These are phyloP conservation scores for Callithrix jacchus DNA, from an alignment of 2,113 vertebrate genomes.

Conservation along the genomic window DNA sequence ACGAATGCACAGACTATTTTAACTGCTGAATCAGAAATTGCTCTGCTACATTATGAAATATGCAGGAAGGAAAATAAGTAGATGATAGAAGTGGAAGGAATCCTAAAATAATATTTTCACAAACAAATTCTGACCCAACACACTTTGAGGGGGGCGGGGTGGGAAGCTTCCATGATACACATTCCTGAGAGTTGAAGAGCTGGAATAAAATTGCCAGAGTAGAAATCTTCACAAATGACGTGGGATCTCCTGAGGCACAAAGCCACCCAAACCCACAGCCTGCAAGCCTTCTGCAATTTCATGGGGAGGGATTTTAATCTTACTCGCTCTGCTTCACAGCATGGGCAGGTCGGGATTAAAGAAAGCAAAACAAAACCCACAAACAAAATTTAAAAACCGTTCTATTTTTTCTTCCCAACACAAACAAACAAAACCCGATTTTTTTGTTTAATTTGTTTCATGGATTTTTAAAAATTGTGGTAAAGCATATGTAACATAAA, in stretches of 20 bases:
- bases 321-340: background rate
- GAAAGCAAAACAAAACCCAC: background rate
- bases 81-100: conserved; percentile 60
- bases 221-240: background rate
- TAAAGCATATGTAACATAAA: background rate
- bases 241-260: background rate
- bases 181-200: background rate
- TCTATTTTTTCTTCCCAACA: background rate
- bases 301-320: background rate
- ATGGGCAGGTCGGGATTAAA: background rate
- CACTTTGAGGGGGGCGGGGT: background rate
- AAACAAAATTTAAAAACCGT: background rate
- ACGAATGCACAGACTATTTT: conserved; percentile 53
- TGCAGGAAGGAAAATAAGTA: conserved; percentile 64
- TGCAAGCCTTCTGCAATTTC: background rate
- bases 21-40: conserved; percentile 71
- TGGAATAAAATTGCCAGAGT: background rate
- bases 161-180: background rate
- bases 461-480: background rate
- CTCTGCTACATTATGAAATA: conserved; percentile 55
- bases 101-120: conserved; percentile 68
- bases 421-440: background rate
- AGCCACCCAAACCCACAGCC: background rate
- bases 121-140: conserved; percentile 50
- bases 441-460: background rate